These are phyloP conservation scores for Trichomalopsis sarcophagae DNA, from an alignment of 1,140 invertebrate species.

Conservation along the genomic window DNA sequence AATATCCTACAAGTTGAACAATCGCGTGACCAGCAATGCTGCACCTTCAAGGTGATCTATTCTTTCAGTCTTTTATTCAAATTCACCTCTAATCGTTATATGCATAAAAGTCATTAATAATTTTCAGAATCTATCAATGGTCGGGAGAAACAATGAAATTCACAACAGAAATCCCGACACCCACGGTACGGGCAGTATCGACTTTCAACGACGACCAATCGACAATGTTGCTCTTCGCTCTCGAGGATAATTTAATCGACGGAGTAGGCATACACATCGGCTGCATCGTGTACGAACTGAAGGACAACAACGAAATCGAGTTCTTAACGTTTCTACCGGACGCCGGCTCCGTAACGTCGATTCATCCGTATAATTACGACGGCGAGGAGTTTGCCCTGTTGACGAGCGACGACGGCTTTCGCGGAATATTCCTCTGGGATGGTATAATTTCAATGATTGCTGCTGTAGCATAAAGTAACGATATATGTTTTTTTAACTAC, in stretches of 20 bases:
- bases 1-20: constrained; percentile 49
- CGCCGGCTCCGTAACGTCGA: constrained; percentile 10
- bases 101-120: not conserved
- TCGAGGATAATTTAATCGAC: constrained; percentile 29
- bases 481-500: not conserved
- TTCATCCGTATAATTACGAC: constrained; percentile 55
- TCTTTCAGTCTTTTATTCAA: not conserved
- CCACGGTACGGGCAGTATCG: constrained; percentile 51
- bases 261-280: not conserved
- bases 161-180: constrained; percentile 46
- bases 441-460: constrained; percentile 48
- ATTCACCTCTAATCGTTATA: not conserved
- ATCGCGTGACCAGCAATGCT: not conserved
- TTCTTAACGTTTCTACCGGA: not conserved
- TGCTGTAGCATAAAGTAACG: not conserved
- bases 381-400: constrained; percentile 53
- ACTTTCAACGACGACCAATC: constrained; percentile 55
- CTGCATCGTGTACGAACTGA: constrained; percentile 5
- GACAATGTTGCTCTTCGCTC: constrained; percentile 59
- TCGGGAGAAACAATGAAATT: constrained; percentile 64
- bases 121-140: constrained; percentile 66
- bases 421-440: constrained; percentile 60
- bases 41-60: constrained; percentile 57
- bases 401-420: constrained; percentile 49
- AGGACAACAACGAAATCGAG: not conserved